These are phyloP conservation scores for Gadopsis marmoratus DNA, from an alignment of 2,797 vertebrate species.

Conservation along the genomic window DNA sequence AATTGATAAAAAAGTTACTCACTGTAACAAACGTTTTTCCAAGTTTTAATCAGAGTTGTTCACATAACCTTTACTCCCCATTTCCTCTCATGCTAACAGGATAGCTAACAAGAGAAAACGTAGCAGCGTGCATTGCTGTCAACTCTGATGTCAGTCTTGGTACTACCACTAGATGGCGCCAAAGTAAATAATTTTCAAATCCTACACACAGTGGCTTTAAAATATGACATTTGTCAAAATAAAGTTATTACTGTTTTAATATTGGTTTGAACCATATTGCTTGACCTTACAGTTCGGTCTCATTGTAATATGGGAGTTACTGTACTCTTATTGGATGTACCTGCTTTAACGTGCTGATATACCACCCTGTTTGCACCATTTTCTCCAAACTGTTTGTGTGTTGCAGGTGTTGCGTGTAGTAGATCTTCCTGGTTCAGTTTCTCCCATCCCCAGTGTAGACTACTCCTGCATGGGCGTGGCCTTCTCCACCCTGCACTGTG, in stretches of 20 bases:
- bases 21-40: neutral
- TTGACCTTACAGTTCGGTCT: neutral
- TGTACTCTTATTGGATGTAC: neutral
- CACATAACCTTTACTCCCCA: rapidly evolving
- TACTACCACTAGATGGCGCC: constrained; percentile 54
- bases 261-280: neutral
- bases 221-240: neutral
- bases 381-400: constrained; percentile 27
- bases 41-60: neutral
- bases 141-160: neutral
- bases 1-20: neutral
- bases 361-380: neutral
- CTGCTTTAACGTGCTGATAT: neutral
- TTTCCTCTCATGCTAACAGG: neutral
- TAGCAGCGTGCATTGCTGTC: neutral
- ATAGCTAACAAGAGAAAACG: neutral
- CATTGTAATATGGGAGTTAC: neutral
- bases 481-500: constrained; percentile 70
- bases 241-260: neutral
- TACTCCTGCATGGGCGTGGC: constrained; percentile 35
- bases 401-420: constrained; percentile 58
- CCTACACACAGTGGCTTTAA: neutral
- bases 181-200: constrained; percentile 1
- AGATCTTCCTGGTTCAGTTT: constrained; percentile 5
- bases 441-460: constrained; percentile 2